phyloP scores from a whole-genome alignment of 1,140 invertebrate genomes.

The Drosophila kohkoa region DNA sequence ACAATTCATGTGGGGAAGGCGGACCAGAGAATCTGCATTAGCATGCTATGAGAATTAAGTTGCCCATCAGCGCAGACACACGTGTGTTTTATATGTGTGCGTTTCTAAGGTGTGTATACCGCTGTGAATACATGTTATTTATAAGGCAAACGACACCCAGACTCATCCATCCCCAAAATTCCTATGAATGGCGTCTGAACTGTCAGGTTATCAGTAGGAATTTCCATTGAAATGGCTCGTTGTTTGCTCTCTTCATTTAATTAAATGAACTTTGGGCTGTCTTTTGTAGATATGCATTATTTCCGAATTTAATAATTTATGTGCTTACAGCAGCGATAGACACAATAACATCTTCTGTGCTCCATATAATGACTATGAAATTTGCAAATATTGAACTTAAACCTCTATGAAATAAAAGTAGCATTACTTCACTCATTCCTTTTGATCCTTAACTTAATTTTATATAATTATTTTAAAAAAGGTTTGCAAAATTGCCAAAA shows the following conservation, averaged over 20 bases:
- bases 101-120: background rate
- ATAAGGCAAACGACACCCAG: constrained; percentile 13
- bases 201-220: constrained; percentile 1
- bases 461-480: too few species aligned
- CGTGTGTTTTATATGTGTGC: constrained; percentile 34
- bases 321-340: background rate
- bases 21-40: constrained; percentile 69
- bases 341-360: too few species aligned
- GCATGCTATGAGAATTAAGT: constrained; percentile 73
- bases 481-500: too few species aligned
- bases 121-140: constrained; percentile 10
- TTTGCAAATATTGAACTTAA: too few species aligned
- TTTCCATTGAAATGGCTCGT: background rate
- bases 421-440: too few species aligned
- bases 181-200: background rate
- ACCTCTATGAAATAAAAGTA: too few species aligned
- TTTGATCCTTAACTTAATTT: too few species aligned
- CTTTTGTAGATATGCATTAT: background rate
- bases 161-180: constrained; percentile 1
- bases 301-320: background rate
- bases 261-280: background rate
- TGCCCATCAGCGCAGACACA: constrained; percentile 58
- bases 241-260: background rate
- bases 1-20: constrained; percentile 10
- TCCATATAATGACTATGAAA: too few species aligned